Evolutionary conservation across 1,140 invertebrate species (phyloP).

Genomic region (Brevipalpus yothersi): DNA sequence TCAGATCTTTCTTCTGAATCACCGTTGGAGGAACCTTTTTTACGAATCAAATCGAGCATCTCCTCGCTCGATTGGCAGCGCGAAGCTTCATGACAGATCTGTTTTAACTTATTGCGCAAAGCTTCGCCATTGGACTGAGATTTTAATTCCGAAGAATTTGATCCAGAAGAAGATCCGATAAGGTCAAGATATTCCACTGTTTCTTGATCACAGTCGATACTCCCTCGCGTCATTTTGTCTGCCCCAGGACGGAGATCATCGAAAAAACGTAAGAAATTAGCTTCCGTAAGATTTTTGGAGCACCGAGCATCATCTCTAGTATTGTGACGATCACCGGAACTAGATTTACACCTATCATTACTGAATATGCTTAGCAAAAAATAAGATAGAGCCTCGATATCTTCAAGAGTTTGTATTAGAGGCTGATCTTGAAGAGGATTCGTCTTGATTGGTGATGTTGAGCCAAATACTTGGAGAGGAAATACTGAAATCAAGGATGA

Average conservation of each 20-base stretch:
- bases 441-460: too few species aligned
- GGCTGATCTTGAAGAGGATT: neutral
- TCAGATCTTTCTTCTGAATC: neutral
- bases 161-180: neutral
- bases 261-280: conserved; percentile 3
- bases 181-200: neutral
- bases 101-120: neutral
- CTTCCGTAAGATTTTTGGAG: neutral
- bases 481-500: too few species aligned
- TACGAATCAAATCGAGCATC: conserved; percentile 3
- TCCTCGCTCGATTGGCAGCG: conserved; percentile 2
- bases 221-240: neutral
- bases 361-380: conserved; percentile 3
- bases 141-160: neutral
- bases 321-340: neutral
- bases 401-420: conserved; percentile 2
- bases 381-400: conserved; percentile 6
- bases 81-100: conserved; percentile 3
- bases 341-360: neutral
- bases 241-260: conserved; percentile 2
- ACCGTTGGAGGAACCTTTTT: neutral
- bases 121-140: neutral
- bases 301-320: neutral
- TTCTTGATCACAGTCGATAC: neutral
- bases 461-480: too few species aligned